Evolutionary conservation across 1,140 invertebrate species (phyloP), one percentile per base, ranked within the genome.

Genomic region (Apolygus lucorum): DNA sequence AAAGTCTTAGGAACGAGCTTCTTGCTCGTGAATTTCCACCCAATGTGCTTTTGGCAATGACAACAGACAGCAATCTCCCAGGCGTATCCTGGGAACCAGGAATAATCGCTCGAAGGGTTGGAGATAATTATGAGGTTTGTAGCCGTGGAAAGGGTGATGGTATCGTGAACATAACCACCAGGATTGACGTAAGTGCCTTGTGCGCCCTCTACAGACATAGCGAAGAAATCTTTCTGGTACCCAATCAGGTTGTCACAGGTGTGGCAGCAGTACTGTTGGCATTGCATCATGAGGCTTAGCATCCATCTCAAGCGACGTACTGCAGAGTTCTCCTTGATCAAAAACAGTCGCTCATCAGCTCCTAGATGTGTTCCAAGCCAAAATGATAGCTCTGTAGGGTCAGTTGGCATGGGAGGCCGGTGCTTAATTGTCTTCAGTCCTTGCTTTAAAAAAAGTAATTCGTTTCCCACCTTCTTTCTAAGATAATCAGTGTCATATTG

Each of bases 21-120:
- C 0, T 79, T 80, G 0, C 88, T 85, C 22, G 84, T 88, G 75
- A 92, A 93, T 74, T 84, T 83, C 91, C 91, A 93, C 0, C 91
- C 91, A 69, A 92, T 82, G 75, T 93, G 91, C 59, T 77, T 79
- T 22, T 78, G 74, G 76, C 91, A 93, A 14, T 77, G 74, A 68
- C 78, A 77, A 74, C 91, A 93, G 63, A 85, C 78, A 8, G 85
- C 85, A 67, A 91, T 89, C 28, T 85, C 89, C 91, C 91, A 93
- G 17, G 87, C 84, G 78, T 92, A 92, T 28, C 90, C 91, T 28
- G 92, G 91, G 78, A 94, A 94, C 92, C 92, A 94, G 72, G 86
- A 89, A 75, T 87, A 89, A 73, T 90, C 84, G 22, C 84, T 85
- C 1, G 87, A 89, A 4, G 89, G 80, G 62, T 76, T 76, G 17